phyloP scores from a whole-genome alignment of 64 coral and sea anemone species.

The Montipora sp. region DNA sequence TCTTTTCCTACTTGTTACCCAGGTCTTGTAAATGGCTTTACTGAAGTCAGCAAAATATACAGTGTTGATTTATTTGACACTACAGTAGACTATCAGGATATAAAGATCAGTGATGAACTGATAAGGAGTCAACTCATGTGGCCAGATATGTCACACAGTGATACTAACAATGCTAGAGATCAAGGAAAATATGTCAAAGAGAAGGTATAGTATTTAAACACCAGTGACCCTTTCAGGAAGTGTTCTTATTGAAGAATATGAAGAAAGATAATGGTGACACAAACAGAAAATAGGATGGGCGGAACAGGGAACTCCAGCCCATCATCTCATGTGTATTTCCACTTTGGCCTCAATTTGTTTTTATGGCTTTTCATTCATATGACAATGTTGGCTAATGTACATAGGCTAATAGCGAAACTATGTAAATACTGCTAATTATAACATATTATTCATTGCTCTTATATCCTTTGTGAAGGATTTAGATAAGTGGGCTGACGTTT shows the following conservation, averaged over 20 bases:
- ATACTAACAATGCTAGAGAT: background rate
- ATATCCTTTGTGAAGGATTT: conserved; percentile 36
- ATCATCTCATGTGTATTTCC: too few species aligned
- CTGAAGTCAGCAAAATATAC: conserved; percentile 37
- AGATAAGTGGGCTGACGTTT: conserved; percentile 83
- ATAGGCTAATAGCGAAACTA: too few species aligned
- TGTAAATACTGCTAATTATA: background rate
- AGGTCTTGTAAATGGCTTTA: conserved; percentile 43
- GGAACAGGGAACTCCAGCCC: too few species aligned
- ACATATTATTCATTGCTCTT: background rate
- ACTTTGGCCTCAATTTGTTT: too few species aligned
- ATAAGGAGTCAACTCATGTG: conserved; percentile 68
- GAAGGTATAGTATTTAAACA: conserved; percentile 22
- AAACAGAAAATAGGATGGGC: too few species aligned
- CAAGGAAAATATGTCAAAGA: conserved; percentile 51
- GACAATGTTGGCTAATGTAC: too few species aligned
- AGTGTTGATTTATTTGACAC: conserved; percentile 90
- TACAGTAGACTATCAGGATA: conserved; percentile 72
- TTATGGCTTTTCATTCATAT: too few species aligned
- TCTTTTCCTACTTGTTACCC: background rate
- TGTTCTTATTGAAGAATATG: background rate
- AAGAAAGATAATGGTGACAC: background rate
- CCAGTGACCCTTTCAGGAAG: background rate
- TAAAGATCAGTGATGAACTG: conserved; percentile 78
- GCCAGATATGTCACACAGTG: conserved; percentile 51